These are phyloP conservation scores for Xanthostigma xanthostigma DNA, from an alignment of 2,888 invertebrate species.

Conservation along the genomic window DNA sequence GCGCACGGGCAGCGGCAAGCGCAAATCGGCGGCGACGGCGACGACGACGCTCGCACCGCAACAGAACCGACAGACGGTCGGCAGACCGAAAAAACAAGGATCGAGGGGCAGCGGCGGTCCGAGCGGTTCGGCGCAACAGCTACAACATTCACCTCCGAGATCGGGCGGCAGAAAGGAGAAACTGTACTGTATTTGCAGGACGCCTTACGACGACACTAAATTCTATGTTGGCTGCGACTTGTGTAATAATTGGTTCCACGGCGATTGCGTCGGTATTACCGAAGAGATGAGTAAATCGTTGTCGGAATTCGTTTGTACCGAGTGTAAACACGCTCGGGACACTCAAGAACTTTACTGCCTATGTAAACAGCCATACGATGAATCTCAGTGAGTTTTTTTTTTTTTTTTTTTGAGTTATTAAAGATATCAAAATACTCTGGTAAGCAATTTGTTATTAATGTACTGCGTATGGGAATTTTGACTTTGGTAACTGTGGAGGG, in stretches of 20 bases:
- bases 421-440: slow-evolving; percentile 4
- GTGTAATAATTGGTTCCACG: slow-evolving; percentile 98
- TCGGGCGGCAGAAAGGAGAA: slow-evolving; percentile 50
- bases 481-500: too few relatives aligned
- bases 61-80: slow-evolving; percentile 12
- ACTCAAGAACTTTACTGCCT: slow-evolving; percentile 90
- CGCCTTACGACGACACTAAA: slow-evolving; percentile 91
- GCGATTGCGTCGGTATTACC: slow-evolving; percentile 86
- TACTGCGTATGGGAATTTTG: too few relatives aligned
- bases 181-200: slow-evolving; percentile 81
- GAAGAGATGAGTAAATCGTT: slow-evolving; percentile 82
- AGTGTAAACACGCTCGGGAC: slow-evolving; percentile 72
- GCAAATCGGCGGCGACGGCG: slow-evolving; percentile 34
- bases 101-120: slow-evolving; percentile 20
- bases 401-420: slow-evolving; percentile 3
- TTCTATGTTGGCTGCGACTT: slow-evolving; percentile 97
- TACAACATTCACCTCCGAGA: slow-evolving; percentile 18
- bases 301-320: slow-evolving; percentile 78
- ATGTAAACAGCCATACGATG: slow-evolving; percentile 92
- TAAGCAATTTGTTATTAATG: too few relatives aligned
- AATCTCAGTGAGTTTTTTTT: slow-evolving; percentile 65
- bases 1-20: slow-evolving; percentile 40
- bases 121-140: slow-evolving; percentile 20
- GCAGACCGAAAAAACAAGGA: slow-evolving; percentile 26
- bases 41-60: slow-evolving; percentile 25